These are phyloP conservation scores for Istiophorus platypterus DNA, from an alignment of 2,113 vertebrate genomes.

Conservation along the genomic window DNA sequence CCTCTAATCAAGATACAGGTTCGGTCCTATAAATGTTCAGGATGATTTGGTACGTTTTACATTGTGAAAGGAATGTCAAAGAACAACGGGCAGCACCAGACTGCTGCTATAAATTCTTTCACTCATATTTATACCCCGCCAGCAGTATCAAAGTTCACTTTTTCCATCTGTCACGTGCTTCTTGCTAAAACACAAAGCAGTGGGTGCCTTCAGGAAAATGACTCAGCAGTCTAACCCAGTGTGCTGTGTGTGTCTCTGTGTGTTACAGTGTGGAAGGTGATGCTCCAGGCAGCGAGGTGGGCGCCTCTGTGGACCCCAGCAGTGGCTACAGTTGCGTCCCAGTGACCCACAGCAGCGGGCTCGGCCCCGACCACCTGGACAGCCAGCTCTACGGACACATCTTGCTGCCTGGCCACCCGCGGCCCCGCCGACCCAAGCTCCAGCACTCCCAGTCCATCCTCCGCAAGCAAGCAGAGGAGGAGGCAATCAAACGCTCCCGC, in stretches of 20 bases:
- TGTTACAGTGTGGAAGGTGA: conserved; percentile 93
- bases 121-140: conserved; percentile 47
- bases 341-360: conserved; percentile 85
- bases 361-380: conserved; percentile 87
- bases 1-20: neutral
- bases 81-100: neutral
- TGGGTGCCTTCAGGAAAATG: conserved; percentile 21
- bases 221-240: conserved; percentile 43
- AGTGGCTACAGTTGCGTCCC: conserved; percentile 87
- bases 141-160: conserved; percentile 65
- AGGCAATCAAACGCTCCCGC: conserved; percentile 96
- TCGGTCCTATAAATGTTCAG: neutral
- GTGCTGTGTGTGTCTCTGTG: conserved; percentile 39
- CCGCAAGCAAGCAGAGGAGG: conserved; percentile 97
- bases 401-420: conserved; percentile 86
- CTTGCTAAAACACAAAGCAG: conserved; percentile 26
- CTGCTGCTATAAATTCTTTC: conserved; percentile 57
- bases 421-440: conserved; percentile 91
- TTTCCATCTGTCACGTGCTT: conserved; percentile 52
- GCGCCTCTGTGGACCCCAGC: conserved; percentile 89
- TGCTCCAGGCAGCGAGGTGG: conserved; percentile 89
- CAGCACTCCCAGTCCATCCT: conserved; percentile 97
- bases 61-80: neutral
- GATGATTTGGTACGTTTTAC: conserved; percentile 12
- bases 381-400: conserved; percentile 88